Base-by-base conservation (phyloP, 2,888 invertebrate genomes). In the Celastrina argiolus region DNA sequence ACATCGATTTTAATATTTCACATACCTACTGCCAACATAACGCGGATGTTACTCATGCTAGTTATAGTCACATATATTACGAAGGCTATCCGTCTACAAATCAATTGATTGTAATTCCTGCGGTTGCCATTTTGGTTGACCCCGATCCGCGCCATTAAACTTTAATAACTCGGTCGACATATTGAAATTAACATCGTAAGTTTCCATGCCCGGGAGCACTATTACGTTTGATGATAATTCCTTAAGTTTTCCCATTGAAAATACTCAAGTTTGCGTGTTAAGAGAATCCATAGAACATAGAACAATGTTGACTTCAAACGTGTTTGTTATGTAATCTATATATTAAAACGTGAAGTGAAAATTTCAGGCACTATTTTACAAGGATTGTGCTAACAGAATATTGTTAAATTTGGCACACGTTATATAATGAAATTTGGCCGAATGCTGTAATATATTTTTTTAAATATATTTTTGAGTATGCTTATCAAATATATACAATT, bases 31-130 rank as follows among this genome's bases (percentile, higher is more conserved):
- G n/a, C n/a, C n/a, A n/a, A n/a, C n/a, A n/a, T n/a, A n/a, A n/a
- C n/a, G n/a, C n/a, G n/a, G n/a, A n/a, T n/a, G n/a, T n/a, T n/a
- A n/a, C n/a, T 22, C 22, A 12, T 2, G 12, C 3, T 51, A 51
- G 51, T 22, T 22, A 51, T 51, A 22, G 7, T 36, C 36, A 36
- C 36, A 51, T 8, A 10, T 31, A 14, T 58, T 12, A 16, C 16
- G 10, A 16, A 34, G 59, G 31, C 10, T 34, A 31, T 34, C 12
- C 18, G 26, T 59, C 59, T 34, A 59, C 59, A 59, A 68, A 68
- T 68, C 63, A 66, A 68, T 68, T 66, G 66, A 64, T 39, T 64
- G 63, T 56, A 66, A 67, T 59, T 58, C 45, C 56, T 51, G 68
- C 51, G 68, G 68, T 59, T n/a, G 56, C 66, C 64, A 26, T 66